Base-by-base conservation (phyloP, 1,140 invertebrate genomes). In the Drosophila biarmipes region DNA sequence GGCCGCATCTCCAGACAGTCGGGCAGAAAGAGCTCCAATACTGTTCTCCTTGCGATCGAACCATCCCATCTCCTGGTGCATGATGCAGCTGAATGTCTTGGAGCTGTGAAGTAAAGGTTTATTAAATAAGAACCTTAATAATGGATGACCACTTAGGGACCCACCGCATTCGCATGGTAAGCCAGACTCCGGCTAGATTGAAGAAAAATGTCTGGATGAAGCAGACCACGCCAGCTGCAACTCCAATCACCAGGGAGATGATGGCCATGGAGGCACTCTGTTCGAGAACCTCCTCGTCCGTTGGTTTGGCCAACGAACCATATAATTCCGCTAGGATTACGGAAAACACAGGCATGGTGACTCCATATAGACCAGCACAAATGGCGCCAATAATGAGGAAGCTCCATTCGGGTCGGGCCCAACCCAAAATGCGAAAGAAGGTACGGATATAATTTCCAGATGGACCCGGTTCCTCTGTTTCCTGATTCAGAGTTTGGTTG, bases 251-350 rank as follows among this genome's bases (percentile, higher is more conserved):
- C 61, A 96, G 92, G 93, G 97, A 94, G 81, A 94, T 92, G 1
- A 96, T 90, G 3, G 95, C 94, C 73, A 96, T 96, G 1, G 93
- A 91, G 12, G 95, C 93, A 0, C 95, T 95, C 61, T 95, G 92
- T 0, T 86, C 43, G 4, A 93, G 92, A 1, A 96, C 94, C 62
- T 93, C 92, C 2, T 94, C 92, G 6, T 94, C 92, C 52, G 96
- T 94, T 3, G 86, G 92, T 82, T 58, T 94, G 92, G 73, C 78
- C 21, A 92, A 59, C 0, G 91, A 87, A 63, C 95, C 95, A 58
- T 97, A 94, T 29, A 98, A 95, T 82, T 98, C 96, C 27, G 97
- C 96, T 84, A 98, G 96, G 0, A 98, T 89, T 8, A 98, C 93
- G 0, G 97, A 96, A 90, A 97, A 98, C 4, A 94, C 93, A 0